A percentile compares a stretch with the other conserved stretches of the same genome.
Conservation (phyloP, 2,113 vertebrate species). For the Plestiodon gilberti region DNA sequence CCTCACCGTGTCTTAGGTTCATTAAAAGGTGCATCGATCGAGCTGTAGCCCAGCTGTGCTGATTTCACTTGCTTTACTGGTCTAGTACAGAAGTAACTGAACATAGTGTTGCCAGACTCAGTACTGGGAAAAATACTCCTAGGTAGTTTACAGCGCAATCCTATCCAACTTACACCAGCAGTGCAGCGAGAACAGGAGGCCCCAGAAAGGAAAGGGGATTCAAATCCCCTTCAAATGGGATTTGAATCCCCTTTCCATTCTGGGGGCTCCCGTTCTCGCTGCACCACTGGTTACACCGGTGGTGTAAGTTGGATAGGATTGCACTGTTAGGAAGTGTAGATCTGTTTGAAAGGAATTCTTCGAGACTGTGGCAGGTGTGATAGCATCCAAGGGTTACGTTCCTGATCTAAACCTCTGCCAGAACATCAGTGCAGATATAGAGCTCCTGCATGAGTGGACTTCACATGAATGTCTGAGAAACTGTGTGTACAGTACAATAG, state of each 20-base stretch:
- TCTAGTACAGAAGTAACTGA: not conserved
- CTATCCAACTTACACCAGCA: too few species aligned
- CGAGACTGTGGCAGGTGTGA: not conserved
- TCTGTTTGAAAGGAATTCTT: not conserved
- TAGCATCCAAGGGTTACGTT: not conserved
- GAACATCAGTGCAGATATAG: not conserved
- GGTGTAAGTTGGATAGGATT: too few species aligned
- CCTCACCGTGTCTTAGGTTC: not conserved
- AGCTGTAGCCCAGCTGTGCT: not conserved
- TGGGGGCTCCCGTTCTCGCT: too few species aligned
- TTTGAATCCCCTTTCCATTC: too few species aligned
- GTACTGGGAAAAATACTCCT: not conserved
- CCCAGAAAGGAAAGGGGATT: too few species aligned
- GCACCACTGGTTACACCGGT: too few species aligned
- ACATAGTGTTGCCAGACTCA: not conserved
- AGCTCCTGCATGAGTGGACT: not conserved
- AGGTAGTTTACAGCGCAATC: too few species aligned
- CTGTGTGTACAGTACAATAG: not conserved
- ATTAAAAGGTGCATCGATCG: not conserved
- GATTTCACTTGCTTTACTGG: not conserved
- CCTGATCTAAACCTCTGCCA: not conserved
- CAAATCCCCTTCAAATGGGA: too few species aligned
- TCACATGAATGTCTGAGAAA: not conserved
- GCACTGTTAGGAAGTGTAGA: too few species aligned
- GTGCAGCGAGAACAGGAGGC: too few species aligned